phyloP scores from a whole-genome alignment of 2,797 vertebrate species.

The Molothrus aeneus region DNA sequence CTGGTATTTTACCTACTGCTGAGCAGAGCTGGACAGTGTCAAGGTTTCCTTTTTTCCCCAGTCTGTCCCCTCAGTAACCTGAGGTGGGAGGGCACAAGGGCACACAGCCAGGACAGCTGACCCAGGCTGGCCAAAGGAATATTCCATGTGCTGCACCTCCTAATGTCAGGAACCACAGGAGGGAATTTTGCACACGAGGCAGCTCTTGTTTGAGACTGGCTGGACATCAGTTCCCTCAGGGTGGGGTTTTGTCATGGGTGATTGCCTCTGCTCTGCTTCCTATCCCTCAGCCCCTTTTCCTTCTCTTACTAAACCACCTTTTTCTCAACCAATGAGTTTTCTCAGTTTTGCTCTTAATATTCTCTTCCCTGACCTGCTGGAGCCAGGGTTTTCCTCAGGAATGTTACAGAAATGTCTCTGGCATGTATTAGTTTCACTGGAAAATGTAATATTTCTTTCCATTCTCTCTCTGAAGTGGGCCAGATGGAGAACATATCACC shows the following conservation, averaged over 20 bases:
- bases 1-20: rapidly evolving
- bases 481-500: slow-evolving; percentile 94
- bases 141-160: neutral
- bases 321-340: neutral
- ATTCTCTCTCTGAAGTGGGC: slow-evolving; percentile 74
- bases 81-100: neutral
- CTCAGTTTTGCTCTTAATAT: neutral
- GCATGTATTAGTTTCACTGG: neutral
- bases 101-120: neutral
- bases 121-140: neutral
- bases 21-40: neutral
- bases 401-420: neutral
- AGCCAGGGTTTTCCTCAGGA: neutral
- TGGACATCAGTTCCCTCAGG: neutral
- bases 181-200: neutral
- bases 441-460: neutral
- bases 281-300: neutral
- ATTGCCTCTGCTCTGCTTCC: neutral
- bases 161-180: neutral
- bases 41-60: neutral
- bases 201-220: neutral
- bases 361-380: neutral
- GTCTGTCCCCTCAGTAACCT: neutral
- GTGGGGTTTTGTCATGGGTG: neutral
- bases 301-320: neutral